Evolutionary conservation across 2,797 vertebrate species (phyloP).

Genomic region (Phaenicophaeus curvirostris): DNA sequence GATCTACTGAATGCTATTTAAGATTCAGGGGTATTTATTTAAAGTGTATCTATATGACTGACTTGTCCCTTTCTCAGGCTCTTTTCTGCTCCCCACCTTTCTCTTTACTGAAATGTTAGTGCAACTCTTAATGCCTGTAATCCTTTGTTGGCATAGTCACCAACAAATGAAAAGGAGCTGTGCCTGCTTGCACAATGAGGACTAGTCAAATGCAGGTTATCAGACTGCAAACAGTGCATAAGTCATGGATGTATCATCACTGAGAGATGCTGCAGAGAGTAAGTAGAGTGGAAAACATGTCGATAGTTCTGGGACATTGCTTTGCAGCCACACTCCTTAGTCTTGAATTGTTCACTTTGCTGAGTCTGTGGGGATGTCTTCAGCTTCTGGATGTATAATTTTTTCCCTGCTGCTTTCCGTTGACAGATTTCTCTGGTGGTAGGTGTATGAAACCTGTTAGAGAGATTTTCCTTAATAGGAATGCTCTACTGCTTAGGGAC

Average conservation of each 20-base stretch:
- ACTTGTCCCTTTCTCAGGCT: background rate
- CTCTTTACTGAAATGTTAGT: background rate
- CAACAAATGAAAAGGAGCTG: background rate
- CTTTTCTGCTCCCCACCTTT: background rate
- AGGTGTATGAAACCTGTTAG: background rate
- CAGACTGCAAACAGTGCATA: background rate
- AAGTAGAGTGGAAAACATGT: background rate
- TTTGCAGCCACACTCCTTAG: background rate
- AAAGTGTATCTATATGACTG: background rate
- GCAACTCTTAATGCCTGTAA: background rate
- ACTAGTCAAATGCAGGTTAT: rapidly evolving
- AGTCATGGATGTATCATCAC: background rate
- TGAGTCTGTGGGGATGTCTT: background rate
- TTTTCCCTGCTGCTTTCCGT: background rate
- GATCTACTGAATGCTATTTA: background rate
- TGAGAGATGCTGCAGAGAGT: background rate
- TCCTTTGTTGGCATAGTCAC: background rate
- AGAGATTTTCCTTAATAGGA: background rate
- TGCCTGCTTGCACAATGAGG: background rate
- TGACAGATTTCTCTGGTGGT: background rate
- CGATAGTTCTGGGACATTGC: background rate
- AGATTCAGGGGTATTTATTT: background rate
- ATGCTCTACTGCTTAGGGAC: too few species aligned
- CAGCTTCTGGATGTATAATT: background rate
- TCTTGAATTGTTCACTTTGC: background rate